phyloP scores from a whole-genome alignment of 37 sponge, comb jelly and placozoan genomes.

The Mnemiopsis leidyi region DNA sequence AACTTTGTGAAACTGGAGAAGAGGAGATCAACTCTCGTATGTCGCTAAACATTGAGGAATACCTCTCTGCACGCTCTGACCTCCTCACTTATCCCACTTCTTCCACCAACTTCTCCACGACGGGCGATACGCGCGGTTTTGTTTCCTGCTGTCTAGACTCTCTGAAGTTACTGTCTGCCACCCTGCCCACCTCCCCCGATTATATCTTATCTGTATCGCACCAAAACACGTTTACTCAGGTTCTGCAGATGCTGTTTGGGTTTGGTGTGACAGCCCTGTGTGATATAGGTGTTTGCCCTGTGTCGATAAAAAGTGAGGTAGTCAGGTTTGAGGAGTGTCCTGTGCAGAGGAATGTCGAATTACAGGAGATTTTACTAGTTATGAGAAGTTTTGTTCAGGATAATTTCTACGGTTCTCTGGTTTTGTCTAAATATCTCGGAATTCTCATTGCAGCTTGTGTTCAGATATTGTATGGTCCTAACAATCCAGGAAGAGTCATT shows the following conservation, averaged over 20 bases:
- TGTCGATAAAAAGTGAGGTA: not conserved
- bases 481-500: conserved; percentile 18
- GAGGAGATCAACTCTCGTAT: not conserved
- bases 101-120: not conserved
- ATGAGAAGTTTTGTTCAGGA: not conserved
- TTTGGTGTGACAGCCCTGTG: conserved; percentile 17
- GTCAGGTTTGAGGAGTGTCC: not conserved
- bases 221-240: conserved; percentile 19
- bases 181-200: conserved; percentile 11
- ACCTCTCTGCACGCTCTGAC: not conserved
- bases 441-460: conserved; percentile 37
- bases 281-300: conserved; percentile 30
- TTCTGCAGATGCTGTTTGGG: conserved; percentile 32
- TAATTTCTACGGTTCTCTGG: conserved; percentile 22
- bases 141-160: conserved; percentile 23
- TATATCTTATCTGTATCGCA: not conserved
- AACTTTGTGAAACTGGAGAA: not conserved
- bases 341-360: conserved; percentile 8
- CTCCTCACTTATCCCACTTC: not conserved
- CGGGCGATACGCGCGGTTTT: not conserved
- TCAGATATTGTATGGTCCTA: conserved; percentile 8
- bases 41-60: not conserved
- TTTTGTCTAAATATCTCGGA: not conserved
- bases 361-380: not conserved
- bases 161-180: not conserved